Evolutionary conservation across 2,888 invertebrate genomes (phyloP), one percentile per base, ranked within the genome.

Genomic region (Chirona hameri): DNA sequence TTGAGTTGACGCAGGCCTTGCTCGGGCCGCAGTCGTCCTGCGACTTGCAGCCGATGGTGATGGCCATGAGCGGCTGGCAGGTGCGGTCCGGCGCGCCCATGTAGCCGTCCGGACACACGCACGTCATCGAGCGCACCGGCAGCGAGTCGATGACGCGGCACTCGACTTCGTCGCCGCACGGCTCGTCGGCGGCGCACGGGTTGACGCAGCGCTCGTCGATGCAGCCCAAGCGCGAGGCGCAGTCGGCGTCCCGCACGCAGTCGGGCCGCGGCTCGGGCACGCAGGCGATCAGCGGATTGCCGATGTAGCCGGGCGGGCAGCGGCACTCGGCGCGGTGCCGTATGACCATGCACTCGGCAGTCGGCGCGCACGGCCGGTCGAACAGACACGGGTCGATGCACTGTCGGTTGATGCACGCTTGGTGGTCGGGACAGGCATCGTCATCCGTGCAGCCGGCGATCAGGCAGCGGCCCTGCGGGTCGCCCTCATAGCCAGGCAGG

Each of bases 371-470:
- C 27, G 87, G 86, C 57, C 83, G 80, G 18, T 85, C 83, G 29
- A 83, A 60, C 21, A 81, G 31, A 87, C 96, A 96, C 14, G 95
- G 95, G 86, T 93, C 92, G 72, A 91, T 89, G 87, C 96, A 96
- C 84, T 90, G 91, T 84, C 92, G 90, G 86, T 94, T 93, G 83
- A 94, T 91, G 93, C 87, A 87, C 14, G 86, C 86, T 29, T 86
- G 84, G 86, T 94, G 93, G 85, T 94, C 94, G 0, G 93, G 90
- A 86, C 97, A 97, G 76, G 96, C 94, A 84, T 93, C 93, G 87
- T 95, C 95, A 72, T 94, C 93, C 87, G 92, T 91, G 87, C 97
- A 97, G 83, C 95, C 96, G 84, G 95, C 92, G 72, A 86, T 84
- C 81, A 86, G 85, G 84, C 88, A 88, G 60, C 87, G 86, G 24